These are phyloP conservation scores for Anoplius nigerrimus DNA, from an alignment of 2,888 invertebrate species.

Conservation along the genomic window DNA sequence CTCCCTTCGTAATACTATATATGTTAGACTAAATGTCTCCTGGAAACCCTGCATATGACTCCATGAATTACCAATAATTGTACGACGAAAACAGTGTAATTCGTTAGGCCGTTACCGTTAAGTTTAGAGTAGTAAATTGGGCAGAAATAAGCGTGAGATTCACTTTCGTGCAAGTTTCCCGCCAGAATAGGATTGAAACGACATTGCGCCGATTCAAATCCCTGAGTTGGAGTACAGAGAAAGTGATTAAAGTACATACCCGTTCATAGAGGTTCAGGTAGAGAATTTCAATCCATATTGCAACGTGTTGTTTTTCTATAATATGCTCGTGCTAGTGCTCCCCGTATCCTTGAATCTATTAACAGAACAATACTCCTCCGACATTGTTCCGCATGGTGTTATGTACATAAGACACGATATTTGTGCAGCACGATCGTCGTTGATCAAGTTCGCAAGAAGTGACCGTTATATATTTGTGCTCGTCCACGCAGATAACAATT, in stretches of 20 bases:
- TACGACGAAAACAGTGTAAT: too few species aligned
- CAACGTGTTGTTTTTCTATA: slow-evolving; percentile 10
- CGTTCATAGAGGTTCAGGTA: slow-evolving; percentile 20
- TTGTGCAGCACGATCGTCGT: neutral
- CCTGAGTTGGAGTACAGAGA: neutral
- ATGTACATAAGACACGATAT: slow-evolving; percentile 1
- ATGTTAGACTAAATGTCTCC: too few species aligned
- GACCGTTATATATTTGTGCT: neutral
- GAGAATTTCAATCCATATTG: slow-evolving; percentile 6
- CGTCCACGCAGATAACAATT: neutral
- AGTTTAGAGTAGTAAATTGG: too few species aligned
- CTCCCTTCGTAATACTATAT: too few species aligned
- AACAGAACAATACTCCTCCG: neutral
- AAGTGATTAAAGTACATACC: neutral
- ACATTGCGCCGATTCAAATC: too few species aligned
- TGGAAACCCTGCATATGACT: too few species aligned
- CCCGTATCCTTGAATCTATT: neutral
- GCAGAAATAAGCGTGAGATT: too few species aligned
- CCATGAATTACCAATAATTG: too few species aligned
- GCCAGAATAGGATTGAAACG: too few species aligned
- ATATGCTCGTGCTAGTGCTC: neutral
- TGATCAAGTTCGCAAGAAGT: neutral
- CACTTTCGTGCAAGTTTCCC: too few species aligned
- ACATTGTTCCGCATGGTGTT: too few species aligned
- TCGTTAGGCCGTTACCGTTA: too few species aligned